Percentiles rank a stretch among this genome's conserved stretches.
These are phyloP conservation scores for Trachythela sp. DNA, from an alignment of 64 coral and sea anemone genomes.

Conservation along the genomic window DNA sequence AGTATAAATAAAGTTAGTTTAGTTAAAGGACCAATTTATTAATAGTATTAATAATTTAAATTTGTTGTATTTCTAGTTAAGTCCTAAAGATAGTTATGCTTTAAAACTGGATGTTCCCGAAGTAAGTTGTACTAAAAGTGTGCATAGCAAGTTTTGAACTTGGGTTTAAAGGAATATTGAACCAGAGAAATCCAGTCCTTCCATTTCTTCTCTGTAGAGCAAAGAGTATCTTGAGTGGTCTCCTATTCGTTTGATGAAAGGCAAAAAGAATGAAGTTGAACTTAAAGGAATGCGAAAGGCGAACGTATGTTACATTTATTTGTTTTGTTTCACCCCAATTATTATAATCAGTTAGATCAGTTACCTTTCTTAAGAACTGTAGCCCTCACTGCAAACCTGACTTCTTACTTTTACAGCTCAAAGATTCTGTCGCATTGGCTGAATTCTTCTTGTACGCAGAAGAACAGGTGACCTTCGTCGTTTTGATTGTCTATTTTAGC, in stretches of 20 bases:
- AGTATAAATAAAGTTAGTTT: too few relatives aligned
- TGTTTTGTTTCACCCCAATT: background rate
- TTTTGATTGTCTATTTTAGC: background rate
- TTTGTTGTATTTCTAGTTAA: background rate
- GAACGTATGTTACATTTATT: background rate
- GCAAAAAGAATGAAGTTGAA: background rate
- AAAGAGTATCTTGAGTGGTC: background rate
- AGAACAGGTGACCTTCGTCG: background rate
- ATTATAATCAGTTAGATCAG: too few relatives aligned
- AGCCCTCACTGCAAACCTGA: too few relatives aligned
- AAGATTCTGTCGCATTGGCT: background rate
- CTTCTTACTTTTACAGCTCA: background rate
- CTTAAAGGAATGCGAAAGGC: background rate
- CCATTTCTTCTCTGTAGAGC: background rate
- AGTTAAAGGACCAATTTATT: background rate
- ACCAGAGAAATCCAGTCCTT: background rate
- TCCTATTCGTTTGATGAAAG: background rate
- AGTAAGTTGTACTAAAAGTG: background rate
- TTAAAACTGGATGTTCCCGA: background rate
- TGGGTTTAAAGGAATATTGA: background rate
- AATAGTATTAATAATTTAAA: too few relatives aligned
- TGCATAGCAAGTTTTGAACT: too few relatives aligned
- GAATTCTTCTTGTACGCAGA: conserved; percentile 16
- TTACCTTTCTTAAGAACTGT: too few relatives aligned
- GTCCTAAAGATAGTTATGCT: background rate